phyloP scores from a whole-genome alignment of 2,888 invertebrate genomes.

The Diaprepes abbreviatus region DNA sequence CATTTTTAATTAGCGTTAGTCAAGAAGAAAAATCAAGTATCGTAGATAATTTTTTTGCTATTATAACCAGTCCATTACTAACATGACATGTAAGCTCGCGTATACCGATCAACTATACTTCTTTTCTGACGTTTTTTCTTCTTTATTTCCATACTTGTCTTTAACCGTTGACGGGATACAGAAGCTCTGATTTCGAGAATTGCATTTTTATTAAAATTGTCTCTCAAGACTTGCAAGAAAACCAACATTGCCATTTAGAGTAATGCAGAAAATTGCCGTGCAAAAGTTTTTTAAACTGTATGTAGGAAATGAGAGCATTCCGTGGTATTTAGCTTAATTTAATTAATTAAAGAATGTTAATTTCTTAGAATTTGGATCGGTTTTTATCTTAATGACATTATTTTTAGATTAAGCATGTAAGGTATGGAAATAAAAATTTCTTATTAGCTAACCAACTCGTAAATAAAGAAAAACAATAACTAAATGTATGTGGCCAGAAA shows the following conservation, averaged over 20 bases:
- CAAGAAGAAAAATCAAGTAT: conserved; percentile 16
- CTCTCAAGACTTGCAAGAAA: conserved; percentile 27
- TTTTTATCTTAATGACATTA: conserved; percentile 19
- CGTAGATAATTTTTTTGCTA: conserved; percentile 21
- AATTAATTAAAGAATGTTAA: conserved; percentile 46
- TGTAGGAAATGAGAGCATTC: conserved; percentile 46
- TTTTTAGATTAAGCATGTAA: conserved; percentile 8
- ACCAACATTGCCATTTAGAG: conserved; percentile 41
- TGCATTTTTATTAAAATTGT: conserved; percentile 46
- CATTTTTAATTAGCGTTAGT: conserved; percentile 20
- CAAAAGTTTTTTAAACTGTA: conserved; percentile 20
- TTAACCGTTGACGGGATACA: conserved; percentile 37
- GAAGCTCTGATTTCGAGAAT: conserved; percentile 46
- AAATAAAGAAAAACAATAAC: no score
- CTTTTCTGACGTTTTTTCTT: conserved; percentile 34
- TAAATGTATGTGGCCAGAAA: no score
- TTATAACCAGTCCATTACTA: conserved; percentile 38
- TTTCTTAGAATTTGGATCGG: conserved; percentile 30
- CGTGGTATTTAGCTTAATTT: conserved; percentile 41
- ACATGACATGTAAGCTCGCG: conserved; percentile 40
- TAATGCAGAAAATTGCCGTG: conserved; percentile 29
- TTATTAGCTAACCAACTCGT: no score
- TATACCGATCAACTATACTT: conserved; percentile 27
- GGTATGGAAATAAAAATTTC: no score
- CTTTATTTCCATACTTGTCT: conserved; percentile 43